Evolutionary conservation across 1,140 invertebrate species (phyloP), one percentile per base, ranked within the genome.

Genomic region (Piezodorus guildinii): DNA sequence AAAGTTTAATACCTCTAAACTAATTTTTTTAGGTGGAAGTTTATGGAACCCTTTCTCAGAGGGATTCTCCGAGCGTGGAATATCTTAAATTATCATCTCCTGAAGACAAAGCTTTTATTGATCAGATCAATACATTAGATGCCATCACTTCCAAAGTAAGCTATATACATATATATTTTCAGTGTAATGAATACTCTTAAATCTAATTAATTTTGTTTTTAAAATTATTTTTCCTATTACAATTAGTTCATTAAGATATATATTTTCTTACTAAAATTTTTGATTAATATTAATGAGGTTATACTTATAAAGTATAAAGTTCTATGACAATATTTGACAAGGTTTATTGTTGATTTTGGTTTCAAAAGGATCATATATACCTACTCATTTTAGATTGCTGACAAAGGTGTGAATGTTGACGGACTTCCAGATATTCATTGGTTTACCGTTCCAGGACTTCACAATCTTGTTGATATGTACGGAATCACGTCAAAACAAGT

Each of bases 391-490:
- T 65, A 80, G 78, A 70, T 81, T 45, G 70, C 74, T 30, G 67
- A 70, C 51, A 77, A 79, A 60, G 77, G 71, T 0, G 71, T 82
- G 25, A 74, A 72, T 58, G 68, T 75, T 44, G 81, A 86, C 70
- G 77, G 77, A 52, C 74, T 80, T 58, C 75, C 84, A 52, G 83
- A 86, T 73, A 78, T 85, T 68, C 85, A 81, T 71, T 85, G 84
- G 80, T 75, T 87, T 61, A 79, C 81, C 65, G 75, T 86, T 39
- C 76, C 77, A 25, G 79, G 80, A 17, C 73, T 87, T 9, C 80
- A 81, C 68, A 73, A 80, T n/a, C 67, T 87, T 8, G 75, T 79
- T 60, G 82, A 86, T 70, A 74, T 78, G 46, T 81, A 89, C 74
- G 85, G 85, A 9, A 79, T 80, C 61, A 82, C 84, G 69, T 86